These are phyloP conservation scores for Battus philenor DNA, from an alignment of 1,140 invertebrate species.

Conservation along the genomic window DNA sequence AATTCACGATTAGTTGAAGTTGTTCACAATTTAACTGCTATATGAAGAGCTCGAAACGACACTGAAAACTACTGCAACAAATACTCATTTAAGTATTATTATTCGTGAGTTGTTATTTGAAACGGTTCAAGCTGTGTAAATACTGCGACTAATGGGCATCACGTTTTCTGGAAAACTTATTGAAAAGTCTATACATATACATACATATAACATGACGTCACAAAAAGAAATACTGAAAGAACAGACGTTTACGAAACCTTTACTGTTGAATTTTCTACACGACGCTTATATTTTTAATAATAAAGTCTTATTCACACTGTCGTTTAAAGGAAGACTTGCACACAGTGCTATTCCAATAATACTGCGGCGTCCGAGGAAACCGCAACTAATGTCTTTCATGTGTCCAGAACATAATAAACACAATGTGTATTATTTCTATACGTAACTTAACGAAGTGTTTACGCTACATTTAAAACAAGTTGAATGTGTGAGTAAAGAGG, in stretches of 20 bases:
- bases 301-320: no score
- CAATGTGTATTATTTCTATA: constrained; percentile 2
- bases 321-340: no score
- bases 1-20: constrained; percentile 10
- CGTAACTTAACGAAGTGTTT: not conserved
- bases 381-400: constrained; percentile 5
- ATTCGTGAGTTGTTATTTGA: constrained; percentile 34
- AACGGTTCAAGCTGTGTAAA: constrained; percentile 41
- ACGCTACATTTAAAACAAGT: no score
- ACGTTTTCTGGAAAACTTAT: constrained; percentile 27
- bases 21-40: constrained; percentile 17
- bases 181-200: constrained; percentile 27
- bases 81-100: constrained; percentile 47
- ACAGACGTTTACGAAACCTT: not conserved
- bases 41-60: constrained; percentile 23
- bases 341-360: not conserved
- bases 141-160: constrained; percentile 35
- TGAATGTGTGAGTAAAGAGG: no score
- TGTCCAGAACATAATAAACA: constrained; percentile 2
- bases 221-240: no score
- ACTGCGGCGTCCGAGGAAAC: constrained; percentile 1
- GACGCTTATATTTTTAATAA: no score
- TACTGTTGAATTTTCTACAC: no score
- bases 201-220: constrained; percentile 10
- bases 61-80: constrained; percentile 35